phyloP scores from a whole-genome alignment of 37 sponge, comb jelly and placozoan genomes.

The Hexactinellida sp. region DNA sequence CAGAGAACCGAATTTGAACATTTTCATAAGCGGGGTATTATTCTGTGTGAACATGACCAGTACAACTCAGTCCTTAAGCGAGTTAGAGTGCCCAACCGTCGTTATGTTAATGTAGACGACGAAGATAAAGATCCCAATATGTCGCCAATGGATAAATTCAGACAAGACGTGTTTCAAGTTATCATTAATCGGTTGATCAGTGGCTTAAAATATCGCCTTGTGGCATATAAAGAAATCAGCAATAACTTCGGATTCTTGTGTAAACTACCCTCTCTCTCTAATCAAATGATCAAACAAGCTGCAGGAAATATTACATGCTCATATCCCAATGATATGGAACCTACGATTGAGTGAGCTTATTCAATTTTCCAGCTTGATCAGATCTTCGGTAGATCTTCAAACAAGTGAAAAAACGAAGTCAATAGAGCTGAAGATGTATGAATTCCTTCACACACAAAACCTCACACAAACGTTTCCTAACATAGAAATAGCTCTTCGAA shows the following conservation, averaged over 20 bases:
- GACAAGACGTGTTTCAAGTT: too few relatives aligned
- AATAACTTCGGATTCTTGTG: background rate
- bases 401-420: background rate
- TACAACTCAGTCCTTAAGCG: constrained; percentile 19
- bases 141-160: constrained; percentile 19
- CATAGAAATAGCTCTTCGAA: background rate
- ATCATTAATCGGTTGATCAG: background rate
- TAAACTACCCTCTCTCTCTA: background rate
- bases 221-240: background rate
- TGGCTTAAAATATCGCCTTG: background rate
- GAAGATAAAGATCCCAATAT: background rate
- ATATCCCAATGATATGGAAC: background rate
- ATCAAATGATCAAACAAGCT: background rate
- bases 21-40: constrained; percentile 17
- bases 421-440: background rate
- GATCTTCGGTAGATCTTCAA: background rate
- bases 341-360: background rate
- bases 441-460: too few relatives aligned
- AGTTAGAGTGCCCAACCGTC: constrained; percentile 16
- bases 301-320: background rate
- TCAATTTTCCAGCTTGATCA: background rate
- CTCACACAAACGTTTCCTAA: background rate
- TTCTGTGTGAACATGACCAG: constrained; percentile 15
- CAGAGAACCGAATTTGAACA: constrained; percentile 17
- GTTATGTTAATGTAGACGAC: constrained; percentile 11